Percentiles rank a stretch among this genome's conserved stretches.
Conservation (phyloP, 2,888 invertebrate species). For the Eledone cirrhosa region DNA sequence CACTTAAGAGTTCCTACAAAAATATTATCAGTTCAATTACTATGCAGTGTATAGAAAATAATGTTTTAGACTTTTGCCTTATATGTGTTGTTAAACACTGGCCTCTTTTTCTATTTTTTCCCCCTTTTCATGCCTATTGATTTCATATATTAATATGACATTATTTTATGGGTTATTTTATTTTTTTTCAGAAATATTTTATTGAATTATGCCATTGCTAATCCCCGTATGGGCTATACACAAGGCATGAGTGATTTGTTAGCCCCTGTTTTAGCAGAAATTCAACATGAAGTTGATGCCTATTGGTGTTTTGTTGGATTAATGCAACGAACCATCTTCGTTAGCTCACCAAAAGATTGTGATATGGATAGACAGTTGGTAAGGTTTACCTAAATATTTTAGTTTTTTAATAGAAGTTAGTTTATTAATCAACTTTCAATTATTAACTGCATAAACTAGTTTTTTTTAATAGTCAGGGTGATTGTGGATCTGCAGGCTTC, state of each 20-base stretch:
- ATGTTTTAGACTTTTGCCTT: too few relatives aligned
- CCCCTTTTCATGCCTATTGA: not conserved
- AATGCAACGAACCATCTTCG: constrained; percentile 81
- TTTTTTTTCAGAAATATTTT: constrained; percentile 77
- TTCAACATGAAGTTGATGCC: constrained; percentile 68
- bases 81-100: too few relatives aligned
- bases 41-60: too few relatives aligned
- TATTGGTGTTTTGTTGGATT: constrained; percentile 70
- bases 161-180: not conserved
- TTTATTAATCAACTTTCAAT: too few relatives aligned
- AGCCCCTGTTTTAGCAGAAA: constrained; percentile 67
- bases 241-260: constrained; percentile 70
- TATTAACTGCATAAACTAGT: too few relatives aligned
- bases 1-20: too few relatives aligned
- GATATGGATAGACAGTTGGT: constrained; percentile 93
- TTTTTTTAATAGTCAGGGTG: too few relatives aligned
- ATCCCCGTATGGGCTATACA: constrained; percentile 70
- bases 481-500: too few relatives aligned
- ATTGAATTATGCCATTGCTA: constrained; percentile 88
- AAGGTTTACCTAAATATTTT: constrained; percentile 48
- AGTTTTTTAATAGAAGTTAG: too few relatives aligned
- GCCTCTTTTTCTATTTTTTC: too few relatives aligned
- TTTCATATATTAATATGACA: not conserved
- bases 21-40: too few relatives aligned
- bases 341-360: constrained; percentile 91